Percentiles rank a stretch among this genome's conserved stretches.
Conservation (phyloP, 2,113 vertebrate species). For the Agelaius tricolor region DNA sequence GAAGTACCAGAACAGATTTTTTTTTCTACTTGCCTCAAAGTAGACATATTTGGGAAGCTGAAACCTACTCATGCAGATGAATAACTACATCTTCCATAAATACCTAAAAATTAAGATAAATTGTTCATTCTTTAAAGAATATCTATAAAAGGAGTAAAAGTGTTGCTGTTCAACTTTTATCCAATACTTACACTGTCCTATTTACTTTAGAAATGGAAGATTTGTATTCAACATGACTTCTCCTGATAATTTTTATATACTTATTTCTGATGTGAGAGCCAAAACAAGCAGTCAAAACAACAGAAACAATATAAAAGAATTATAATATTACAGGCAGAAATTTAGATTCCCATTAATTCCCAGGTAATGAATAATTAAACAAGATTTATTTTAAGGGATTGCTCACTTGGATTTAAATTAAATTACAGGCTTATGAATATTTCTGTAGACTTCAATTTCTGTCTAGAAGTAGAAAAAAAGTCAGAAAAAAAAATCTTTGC, state of each 20-base stretch:
- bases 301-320: background rate
- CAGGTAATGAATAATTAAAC: background rate
- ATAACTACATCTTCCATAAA: background rate
- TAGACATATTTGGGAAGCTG: background rate
- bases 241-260: background rate
- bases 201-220: background rate
- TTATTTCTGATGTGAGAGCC: background rate
- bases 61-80: background rate
- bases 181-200: background rate
- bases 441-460: background rate
- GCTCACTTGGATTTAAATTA: background rate
- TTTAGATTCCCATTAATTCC: background rate
- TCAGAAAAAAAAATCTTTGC: background rate
- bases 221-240: background rate
- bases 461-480: background rate
- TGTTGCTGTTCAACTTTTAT: background rate
- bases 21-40: background rate
- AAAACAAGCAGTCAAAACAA: background rate
- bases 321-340: background rate
- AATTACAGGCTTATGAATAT: background rate
- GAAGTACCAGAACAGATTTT: accelerated
- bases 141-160: background rate
- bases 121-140: background rate
- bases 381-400: background rate
- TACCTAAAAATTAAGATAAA: background rate